Conservation (phyloP, 2,888 invertebrate species). For the Heteropelma amictum region DNA sequence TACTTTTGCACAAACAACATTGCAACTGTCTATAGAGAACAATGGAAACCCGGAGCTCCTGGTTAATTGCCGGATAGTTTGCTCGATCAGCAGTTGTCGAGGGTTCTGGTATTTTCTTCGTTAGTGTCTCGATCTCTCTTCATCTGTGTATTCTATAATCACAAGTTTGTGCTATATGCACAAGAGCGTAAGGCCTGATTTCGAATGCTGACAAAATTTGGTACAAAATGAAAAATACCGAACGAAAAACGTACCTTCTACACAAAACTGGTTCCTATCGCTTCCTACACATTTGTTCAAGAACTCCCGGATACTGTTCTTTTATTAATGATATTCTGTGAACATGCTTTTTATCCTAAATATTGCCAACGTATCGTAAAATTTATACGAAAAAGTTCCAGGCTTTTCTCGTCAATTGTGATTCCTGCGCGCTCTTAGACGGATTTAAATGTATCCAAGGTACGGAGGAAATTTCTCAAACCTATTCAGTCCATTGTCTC, state of each 20-base stretch:
- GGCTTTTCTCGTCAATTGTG: neutral
- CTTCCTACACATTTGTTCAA: too few relatives aligned
- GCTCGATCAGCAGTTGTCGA: slow-evolving; percentile 52
- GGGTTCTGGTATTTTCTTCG: slow-evolving; percentile 43
- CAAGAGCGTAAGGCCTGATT: too few relatives aligned
- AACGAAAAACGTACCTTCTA: too few relatives aligned
- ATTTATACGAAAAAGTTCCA: neutral
- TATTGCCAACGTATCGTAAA: too few relatives aligned
- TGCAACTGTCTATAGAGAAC: slow-evolving; percentile 58
- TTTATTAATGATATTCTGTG: too few relatives aligned
- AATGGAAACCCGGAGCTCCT: slow-evolving; percentile 68
- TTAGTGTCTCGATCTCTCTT: slow-evolving; percentile 7
- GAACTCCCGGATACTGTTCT: neutral
- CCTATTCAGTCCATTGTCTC: slow-evolving; percentile 29
- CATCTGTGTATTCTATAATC: neutral
- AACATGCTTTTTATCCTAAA: too few relatives aligned
- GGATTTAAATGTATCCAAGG: neutral
- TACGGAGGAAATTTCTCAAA: slow-evolving; percentile 12
- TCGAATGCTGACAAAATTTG: slow-evolving; percentile 1
- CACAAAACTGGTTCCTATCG: too few relatives aligned
- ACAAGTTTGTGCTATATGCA: too few relatives aligned
- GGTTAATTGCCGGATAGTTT: slow-evolving; percentile 67
- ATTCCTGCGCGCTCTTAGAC: too few relatives aligned
- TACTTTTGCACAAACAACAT: neutral
- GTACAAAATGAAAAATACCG: neutral